Base-by-base conservation (phyloP, 2,113 vertebrate genomes). In the Menidia beryllina region DNA sequence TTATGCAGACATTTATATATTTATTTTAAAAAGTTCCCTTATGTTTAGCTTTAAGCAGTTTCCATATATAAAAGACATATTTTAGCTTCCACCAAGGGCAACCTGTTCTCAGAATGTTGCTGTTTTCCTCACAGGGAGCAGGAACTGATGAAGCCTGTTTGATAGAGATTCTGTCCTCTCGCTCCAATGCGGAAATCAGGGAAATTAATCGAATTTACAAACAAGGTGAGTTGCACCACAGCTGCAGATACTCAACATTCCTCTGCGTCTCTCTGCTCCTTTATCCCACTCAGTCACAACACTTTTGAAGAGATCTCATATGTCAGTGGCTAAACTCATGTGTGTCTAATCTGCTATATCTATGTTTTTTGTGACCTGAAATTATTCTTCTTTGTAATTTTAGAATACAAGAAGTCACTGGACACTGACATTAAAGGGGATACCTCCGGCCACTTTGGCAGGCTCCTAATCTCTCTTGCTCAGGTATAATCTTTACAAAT, bases 91-190 rank as follows among this genome's bases (percentile, higher is more conserved):
- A 20, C 20, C 9, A 30, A 10, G 26, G 19, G n/a, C 19, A 45
- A 60, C 43, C 68, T 24, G 26, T 41, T 55, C 19, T 59, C 5
- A 72, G 13, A 26, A 14, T 68, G 34, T 77, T 23, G 11, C n/a
- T 59, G 49, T 75, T 47, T 72, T 77, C 36, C 49, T 79, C 0
- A 41, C 84, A 99, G 98, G 98, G 98, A 0, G 95, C 95, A 17
- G 98, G 98, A 78, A 99, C 98, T 0, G 98, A 99, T 69, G 97
- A 99, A 85, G 96, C 95, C 43, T 99, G 98, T 83, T 93, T 99
- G 66, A 98, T 99, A 43, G 98, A 99, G 92, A 97, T 99, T 89
- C 86, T 99, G 39, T 93, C 97, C 49, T 99, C 98, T 54, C 95
- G 98, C 55, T 95, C 92, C 74, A 99, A 99, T 0, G 91, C 90